Evolutionary conservation across 1,140 invertebrate genomes (phyloP).

Genomic region (Tetranychus urticae): DNA sequence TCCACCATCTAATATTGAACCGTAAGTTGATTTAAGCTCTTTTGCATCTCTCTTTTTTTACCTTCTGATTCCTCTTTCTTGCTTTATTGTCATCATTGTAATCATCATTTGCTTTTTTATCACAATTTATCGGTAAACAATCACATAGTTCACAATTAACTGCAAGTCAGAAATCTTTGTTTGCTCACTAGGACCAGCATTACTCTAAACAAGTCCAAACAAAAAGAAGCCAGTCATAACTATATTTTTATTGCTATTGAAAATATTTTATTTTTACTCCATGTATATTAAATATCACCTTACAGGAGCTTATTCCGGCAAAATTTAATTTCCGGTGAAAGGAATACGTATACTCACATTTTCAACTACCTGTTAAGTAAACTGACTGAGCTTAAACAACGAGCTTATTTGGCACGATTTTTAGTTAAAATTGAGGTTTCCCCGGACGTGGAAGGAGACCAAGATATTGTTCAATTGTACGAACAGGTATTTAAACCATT

Average conservation of each 20-base stretch:
- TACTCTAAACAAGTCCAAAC: too few relatives aligned
- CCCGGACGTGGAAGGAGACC: slow-evolving; percentile 48
- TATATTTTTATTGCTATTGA: background rate
- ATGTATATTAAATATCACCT: background rate
- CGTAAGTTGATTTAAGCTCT: slow-evolving; percentile 14
- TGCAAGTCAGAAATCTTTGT: too few relatives aligned
- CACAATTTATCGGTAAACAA: too few relatives aligned
- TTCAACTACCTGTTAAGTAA: slow-evolving; percentile 50
- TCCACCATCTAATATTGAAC: slow-evolving; percentile 23
- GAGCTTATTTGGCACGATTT: slow-evolving; percentile 51
- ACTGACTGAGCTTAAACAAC: slow-evolving; percentile 43
- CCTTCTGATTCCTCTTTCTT: background rate
- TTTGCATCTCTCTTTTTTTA: background rate
- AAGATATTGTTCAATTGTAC: slow-evolving; percentile 41
- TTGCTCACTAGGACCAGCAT: too few relatives aligned
- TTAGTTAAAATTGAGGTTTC: slow-evolving; percentile 53
- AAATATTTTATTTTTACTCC: background rate
- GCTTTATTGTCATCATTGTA: background rate
- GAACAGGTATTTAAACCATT: slow-evolving; percentile 28
- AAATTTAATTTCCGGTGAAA: slow-evolving; percentile 44
- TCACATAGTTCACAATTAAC: too few relatives aligned
- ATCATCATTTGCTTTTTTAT: background rate
- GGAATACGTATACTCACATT: slow-evolving; percentile 45
- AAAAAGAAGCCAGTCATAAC: too few relatives aligned
- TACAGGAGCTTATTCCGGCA: slow-evolving; percentile 31